Percentiles rank a stretch among this genome's conserved stretches.
These are phyloP conservation scores for Heterotilapia buettikoferi DNA, from an alignment of 2,113 vertebrate genomes.

Conservation along the genomic window DNA sequence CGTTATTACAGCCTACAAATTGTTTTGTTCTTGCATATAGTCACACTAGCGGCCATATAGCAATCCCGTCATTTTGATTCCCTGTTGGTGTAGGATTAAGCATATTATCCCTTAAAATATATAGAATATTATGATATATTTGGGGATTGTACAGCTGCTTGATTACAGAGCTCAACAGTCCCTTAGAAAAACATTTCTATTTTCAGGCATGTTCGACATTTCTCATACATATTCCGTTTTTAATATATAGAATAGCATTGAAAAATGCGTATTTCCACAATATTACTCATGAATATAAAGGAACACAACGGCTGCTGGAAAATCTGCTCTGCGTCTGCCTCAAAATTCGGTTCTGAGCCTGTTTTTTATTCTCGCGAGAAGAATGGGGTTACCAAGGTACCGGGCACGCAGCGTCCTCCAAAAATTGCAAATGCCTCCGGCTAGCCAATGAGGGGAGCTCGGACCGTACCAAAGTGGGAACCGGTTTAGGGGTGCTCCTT, in stretches of 20 bases:
- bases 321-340: background rate
- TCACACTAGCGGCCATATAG: background rate
- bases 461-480: constrained; percentile 23
- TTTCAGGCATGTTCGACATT: background rate
- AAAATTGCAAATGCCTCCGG: background rate
- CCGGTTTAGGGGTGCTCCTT: background rate
- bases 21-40: background rate
- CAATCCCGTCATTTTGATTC: background rate
- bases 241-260: background rate
- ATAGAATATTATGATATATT: background rate
- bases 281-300: background rate
- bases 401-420: constrained; percentile 24
- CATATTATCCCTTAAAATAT: background rate
- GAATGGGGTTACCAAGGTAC: constrained; percentile 6
- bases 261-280: background rate
- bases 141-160: background rate
- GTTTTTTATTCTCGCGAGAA: constrained; percentile 27
- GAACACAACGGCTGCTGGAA: background rate
- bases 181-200: background rate
- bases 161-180: background rate
- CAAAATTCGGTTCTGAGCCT: background rate
- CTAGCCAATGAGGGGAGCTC: constrained; percentile 25
- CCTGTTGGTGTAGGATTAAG: background rate
- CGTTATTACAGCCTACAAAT: background rate
- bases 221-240: background rate